Percentiles rank a stretch among this genome's conserved stretches.
Evolutionary conservation across 2,888 invertebrate species (phyloP).

Genomic region (Lamellibrachia satsuma): DNA sequence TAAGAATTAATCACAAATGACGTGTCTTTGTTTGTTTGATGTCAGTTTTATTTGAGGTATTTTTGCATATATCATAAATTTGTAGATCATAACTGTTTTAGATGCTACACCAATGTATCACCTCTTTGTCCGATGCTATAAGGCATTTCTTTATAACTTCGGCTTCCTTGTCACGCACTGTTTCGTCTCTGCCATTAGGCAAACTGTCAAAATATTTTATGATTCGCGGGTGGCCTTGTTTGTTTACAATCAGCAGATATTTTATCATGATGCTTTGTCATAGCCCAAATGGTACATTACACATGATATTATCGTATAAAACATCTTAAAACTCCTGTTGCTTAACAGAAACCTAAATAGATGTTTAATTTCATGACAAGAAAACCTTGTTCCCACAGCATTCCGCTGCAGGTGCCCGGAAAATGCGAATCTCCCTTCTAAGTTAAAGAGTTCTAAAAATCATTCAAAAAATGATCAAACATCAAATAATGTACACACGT

Average conservation of each 20-base stretch:
- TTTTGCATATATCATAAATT: no score
- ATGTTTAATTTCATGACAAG: background rate
- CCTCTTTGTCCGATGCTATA: slow-evolving; percentile 27
- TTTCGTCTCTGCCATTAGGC: background rate
- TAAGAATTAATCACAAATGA: no score
- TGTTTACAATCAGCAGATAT: slow-evolving; percentile 39
- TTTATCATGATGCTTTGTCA: slow-evolving; percentile 34
- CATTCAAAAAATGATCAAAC: background rate
- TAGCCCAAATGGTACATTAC: background rate
- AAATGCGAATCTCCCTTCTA: background rate
- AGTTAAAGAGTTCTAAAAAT: background rate
- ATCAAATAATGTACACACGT: background rate
- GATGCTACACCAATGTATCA: background rate
- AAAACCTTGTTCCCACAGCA: background rate
- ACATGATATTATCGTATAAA: background rate
- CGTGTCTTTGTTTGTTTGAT: no score
- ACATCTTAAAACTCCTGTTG: background rate
- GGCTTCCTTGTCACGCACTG: slow-evolving; percentile 23
- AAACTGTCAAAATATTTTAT: slow-evolving; percentile 32
- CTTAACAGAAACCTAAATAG: background rate
- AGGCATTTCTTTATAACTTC: slow-evolving; percentile 34
- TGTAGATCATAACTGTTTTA: background rate
- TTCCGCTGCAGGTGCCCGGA: background rate
- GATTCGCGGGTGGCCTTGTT: slow-evolving; percentile 40
- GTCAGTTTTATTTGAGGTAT: no score